Percentiles rank a stretch among this genome's conserved stretches.
These are phyloP conservation scores for Rallus limicola DNA, from an alignment of 2,113 vertebrate species.

Conservation along the genomic window DNA sequence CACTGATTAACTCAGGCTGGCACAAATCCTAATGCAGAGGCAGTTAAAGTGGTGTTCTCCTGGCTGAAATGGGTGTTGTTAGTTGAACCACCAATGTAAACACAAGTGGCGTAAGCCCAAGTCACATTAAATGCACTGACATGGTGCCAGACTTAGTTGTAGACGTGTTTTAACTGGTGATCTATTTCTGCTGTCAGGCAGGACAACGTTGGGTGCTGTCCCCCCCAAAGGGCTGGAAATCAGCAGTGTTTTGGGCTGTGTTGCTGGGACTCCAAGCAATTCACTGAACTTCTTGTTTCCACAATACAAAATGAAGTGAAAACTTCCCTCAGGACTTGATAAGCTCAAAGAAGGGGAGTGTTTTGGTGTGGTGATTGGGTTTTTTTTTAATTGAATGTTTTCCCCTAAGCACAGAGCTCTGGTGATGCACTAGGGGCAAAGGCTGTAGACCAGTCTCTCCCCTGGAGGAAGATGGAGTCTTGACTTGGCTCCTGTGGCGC, in stretches of 20 bases:
- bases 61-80: neutral
- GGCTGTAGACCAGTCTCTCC: neutral
- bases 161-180: neutral
- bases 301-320: neutral
- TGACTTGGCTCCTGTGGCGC: fast-evolving
- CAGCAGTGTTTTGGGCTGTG: neutral
- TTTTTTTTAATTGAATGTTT: neutral
- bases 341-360: neutral
- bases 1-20: neutral
- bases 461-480: neutral
- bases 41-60: neutral
- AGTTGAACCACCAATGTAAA: neutral
- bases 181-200: neutral
- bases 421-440: neutral
- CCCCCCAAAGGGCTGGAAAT: neutral
- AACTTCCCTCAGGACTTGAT: neutral
- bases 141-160: neutral
- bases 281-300: neutral
- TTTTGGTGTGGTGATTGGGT: no score
- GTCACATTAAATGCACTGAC: neutral
- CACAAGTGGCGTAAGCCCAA: neutral
- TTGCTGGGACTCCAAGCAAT: neutral
- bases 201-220: neutral
- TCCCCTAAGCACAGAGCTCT: neutral
- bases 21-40: neutral